Evolutionary conservation across 2,113 vertebrate species (phyloP), one percentile per base, ranked within the genome.

Genomic region (Glaucidium brasilianum): DNA sequence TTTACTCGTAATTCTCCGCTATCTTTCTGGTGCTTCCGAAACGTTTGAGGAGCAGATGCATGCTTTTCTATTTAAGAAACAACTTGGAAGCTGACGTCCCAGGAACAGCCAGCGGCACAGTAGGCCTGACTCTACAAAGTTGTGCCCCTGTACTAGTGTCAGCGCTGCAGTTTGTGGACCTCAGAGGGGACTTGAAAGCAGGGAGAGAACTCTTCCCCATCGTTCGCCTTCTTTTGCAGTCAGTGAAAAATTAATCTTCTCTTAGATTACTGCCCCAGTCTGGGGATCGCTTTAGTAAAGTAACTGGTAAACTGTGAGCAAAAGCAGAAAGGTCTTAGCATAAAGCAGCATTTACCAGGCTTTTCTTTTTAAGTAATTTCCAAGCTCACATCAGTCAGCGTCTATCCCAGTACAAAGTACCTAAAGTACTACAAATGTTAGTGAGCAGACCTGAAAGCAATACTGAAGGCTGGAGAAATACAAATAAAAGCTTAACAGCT

Each of bases 1-100:
- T 98, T 98, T 97, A 95, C 98, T 96, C 96, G 98, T 98, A 98
- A 95, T 95, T 93, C 97, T 82, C 93, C 11, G 83, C 63, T 35
- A 92, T 92, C 97, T 97, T 96, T 90, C 78, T 43, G 53, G 89
- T 76, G 95, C 95, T 97, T 97, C 94, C 41, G 53, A 97, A 97
- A 96, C 94, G 98, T 94, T 13, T 56, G 92, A 96, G 87, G 80
- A 93, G 77, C 90, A 91, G 95, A 86, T 93, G 92, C 55, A 45
- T 39, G 96, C 89, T 88, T 90, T 71, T 52, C 81, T 97, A 49
- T 91, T 81, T 73, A 92, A 96, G 98, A 93, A 96, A 87, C 47
- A 62, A 87, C 83, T 49, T 66, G 94, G 94, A 91, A 93, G 94
- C 85, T 68, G 96, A 88, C 96, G 80, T 93, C 89, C 96, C 32